Conservation (phyloP, 1,140 invertebrate genomes). For the Stenopsyche tienmushanensis region DNA sequence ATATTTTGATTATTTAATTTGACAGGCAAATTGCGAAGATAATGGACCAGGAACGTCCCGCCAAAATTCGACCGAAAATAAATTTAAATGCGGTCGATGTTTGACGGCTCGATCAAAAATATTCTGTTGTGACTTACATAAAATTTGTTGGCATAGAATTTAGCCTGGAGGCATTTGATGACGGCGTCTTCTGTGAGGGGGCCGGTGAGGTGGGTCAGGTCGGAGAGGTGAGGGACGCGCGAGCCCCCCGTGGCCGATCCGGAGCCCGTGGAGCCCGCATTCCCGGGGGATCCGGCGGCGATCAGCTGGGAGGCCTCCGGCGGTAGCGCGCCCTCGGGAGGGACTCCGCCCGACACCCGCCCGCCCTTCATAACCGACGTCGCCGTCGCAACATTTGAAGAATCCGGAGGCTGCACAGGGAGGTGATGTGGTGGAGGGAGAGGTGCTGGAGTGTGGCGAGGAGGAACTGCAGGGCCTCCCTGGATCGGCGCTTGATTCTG, state of each 20-base stretch:
- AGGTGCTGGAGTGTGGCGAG: slow-evolving; percentile 36
- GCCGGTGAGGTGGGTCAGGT: slow-evolving; percentile 88
- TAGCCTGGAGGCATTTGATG: slow-evolving; percentile 83
- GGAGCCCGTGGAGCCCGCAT: slow-evolving; percentile 44
- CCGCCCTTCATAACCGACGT: slow-evolving; percentile 18
- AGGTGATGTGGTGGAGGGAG: slow-evolving; percentile 32
- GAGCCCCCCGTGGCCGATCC: slow-evolving; percentile 51
- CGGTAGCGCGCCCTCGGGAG: slow-evolving; percentile 26
- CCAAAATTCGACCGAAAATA: not conserved
- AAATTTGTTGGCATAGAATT: slow-evolving; percentile 82
- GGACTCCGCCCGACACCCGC: slow-evolving; percentile 38
- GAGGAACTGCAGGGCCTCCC: slow-evolving; percentile 31
- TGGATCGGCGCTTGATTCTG: slow-evolving; percentile 25
- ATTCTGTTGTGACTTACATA: slow-evolving; percentile 70
- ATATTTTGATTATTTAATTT: no score
- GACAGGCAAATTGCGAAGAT: no score
- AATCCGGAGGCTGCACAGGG: slow-evolving; percentile 22
- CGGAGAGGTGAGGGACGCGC: slow-evolving; percentile 57
- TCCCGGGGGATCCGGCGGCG: slow-evolving; percentile 43
- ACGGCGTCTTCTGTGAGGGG: slow-evolving; percentile 93
- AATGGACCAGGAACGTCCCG: not conserved
- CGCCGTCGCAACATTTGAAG: slow-evolving; percentile 11
- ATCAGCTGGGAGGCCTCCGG: slow-evolving; percentile 42
- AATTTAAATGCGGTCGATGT: not conserved
- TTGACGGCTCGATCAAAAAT: no score